Conservation (phyloP, 2,888 invertebrate species). For the Theristus sp. region DNA sequence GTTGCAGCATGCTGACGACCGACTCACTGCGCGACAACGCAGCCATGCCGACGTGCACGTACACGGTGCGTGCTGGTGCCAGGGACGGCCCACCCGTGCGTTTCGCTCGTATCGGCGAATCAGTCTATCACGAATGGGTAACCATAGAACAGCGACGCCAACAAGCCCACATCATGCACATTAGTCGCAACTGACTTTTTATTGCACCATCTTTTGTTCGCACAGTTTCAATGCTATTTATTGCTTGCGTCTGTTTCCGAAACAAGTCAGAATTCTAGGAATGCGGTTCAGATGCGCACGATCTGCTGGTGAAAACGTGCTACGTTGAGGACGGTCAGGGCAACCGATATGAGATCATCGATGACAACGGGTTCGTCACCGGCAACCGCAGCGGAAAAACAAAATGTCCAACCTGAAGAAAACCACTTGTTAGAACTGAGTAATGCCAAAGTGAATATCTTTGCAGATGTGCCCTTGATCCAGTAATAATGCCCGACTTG, state of each 20-base stretch:
- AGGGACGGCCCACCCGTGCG: constrained; percentile 1
- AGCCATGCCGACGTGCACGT: constrained; percentile 7
- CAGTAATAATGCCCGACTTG: constrained; percentile 5
- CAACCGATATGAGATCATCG: constrained; percentile 4
- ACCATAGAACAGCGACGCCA: too few species aligned
- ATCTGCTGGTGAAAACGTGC: constrained; percentile 6
- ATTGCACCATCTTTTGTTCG: too few species aligned
- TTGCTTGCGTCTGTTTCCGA: too few species aligned
- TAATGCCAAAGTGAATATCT: neutral
- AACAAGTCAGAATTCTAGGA: too few species aligned
- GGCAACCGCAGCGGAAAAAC: neutral
- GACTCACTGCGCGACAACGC: constrained; percentile 3
- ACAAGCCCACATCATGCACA: too few species aligned
- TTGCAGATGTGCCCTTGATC: constrained; percentile 7
- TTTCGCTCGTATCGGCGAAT: constrained; percentile 6
- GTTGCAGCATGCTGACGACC: constrained; percentile 7
- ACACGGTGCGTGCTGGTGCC: constrained; percentile 3
- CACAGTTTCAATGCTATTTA: too few species aligned
- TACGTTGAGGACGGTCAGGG: constrained; percentile 9
- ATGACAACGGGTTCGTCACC: neutral
- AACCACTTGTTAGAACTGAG: too few species aligned
- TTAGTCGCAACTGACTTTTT: too few species aligned
- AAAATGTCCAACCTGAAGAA: too few species aligned
- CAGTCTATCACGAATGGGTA: constrained; percentile 8
- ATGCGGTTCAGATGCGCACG: neutral